Conservation (phyloP, 2,888 invertebrate species). For the Aromia moschata region DNA sequence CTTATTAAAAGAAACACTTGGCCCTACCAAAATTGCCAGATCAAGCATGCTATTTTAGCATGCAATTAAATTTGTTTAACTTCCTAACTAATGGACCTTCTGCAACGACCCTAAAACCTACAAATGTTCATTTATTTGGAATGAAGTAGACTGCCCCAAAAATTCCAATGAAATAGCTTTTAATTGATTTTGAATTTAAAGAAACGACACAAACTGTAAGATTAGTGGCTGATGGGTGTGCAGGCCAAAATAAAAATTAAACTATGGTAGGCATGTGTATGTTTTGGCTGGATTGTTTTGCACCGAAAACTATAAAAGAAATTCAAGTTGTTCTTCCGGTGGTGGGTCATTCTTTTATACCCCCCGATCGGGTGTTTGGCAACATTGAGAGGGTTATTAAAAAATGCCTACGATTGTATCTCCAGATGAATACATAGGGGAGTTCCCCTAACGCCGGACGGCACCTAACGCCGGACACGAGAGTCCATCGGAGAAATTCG, state of each 20-base stretch:
- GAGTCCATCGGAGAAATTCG: too few relatives aligned
- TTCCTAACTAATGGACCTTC: not conserved
- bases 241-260: not conserved
- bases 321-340: not conserved
- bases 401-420: not conserved
- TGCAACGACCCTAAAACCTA: not conserved
- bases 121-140: not conserved
- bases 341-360: not conserved
- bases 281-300: not conserved
- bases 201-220: not conserved
- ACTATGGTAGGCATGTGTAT: not conserved
- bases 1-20: not conserved
- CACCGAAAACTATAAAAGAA: not conserved
- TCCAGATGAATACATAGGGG: not conserved
- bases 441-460: too few relatives aligned
- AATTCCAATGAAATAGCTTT: not conserved
- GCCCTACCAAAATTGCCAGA: not conserved
- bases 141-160: not conserved
- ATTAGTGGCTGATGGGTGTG: not conserved
- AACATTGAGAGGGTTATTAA: too few relatives aligned
- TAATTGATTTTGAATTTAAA: not conserved
- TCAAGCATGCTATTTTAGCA: not conserved
- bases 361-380: not conserved
- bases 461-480: too few relatives aligned
- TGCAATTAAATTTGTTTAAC: slow-evolving; percentile 5